Base-by-base conservation (phyloP, 2,888 invertebrate genomes). In the Ganaspis brasiliensis region DNA sequence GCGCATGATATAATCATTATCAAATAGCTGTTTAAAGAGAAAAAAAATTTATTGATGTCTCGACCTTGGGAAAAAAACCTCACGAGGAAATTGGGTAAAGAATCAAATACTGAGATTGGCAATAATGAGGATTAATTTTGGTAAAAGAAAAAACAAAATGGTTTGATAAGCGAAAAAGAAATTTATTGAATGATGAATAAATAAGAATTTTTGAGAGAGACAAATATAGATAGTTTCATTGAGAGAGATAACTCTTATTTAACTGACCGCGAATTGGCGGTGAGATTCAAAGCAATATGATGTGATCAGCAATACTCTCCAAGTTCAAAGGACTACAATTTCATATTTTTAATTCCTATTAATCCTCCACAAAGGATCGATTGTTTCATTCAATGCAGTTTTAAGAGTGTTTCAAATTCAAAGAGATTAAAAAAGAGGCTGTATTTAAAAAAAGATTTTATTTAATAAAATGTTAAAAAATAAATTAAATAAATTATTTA, bases 261-360 rank as follows among this genome's bases (percentile, higher is more conserved):
- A 59, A 59, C 31, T 26, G 59, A 59, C 9, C 59, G 59, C 31
- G 31, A 31, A 59, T 59, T 59, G 59, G 59, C 59, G 59, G 59
- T 16, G n/a, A 59, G 31, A 59, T 16, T 59, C n/a, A 59, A 59
- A 59, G 59, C 59, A 57, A 57, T 9, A 9, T 26, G 57, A 14
- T 31, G 59, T 10, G 31, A 59, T 59, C 59, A 59, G 59, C 26
- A 59, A 31, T 59, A 9, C 59, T n/a, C 59, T 56, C 56, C 21
- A 21, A 55, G 16, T 56, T 55, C 55, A 14, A 56, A 56, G 24
- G 21, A 14, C 2, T 9, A 21, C 6, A 56, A 59, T 31, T 31
- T 31, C 31, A 31, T 31, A 16, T 16, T 16, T 59, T 26, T 31
- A 26, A 59, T 31, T 31, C 31, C 9, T 26, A 31, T 16, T 24